phyloP scores from a whole-genome alignment of 2,888 invertebrate species.

The Polymixis lichenea region DNA sequence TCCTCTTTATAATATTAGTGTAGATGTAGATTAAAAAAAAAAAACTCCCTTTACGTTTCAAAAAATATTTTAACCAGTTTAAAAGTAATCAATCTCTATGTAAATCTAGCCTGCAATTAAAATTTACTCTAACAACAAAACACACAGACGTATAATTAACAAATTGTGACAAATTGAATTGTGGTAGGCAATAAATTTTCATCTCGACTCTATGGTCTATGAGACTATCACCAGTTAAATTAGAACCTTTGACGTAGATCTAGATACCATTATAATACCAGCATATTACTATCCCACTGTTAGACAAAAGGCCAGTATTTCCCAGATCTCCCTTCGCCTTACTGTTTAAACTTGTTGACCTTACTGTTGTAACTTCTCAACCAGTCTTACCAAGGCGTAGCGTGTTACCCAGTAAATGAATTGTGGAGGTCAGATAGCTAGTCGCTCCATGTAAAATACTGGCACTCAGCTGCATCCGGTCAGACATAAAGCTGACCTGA shows the following conservation, averaged over 20 bases:
- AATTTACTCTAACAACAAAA: constrained; percentile 34
- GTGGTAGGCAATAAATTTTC: constrained; percentile 59
- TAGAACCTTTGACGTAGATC: constrained; percentile 14
- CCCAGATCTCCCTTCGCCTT: not conserved
- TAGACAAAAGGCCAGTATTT: not conserved
- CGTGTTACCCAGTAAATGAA: no score
- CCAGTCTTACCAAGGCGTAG: no score
- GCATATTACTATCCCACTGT: no score
- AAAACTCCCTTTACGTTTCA: not conserved
- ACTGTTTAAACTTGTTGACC: no score
- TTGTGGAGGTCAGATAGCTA: no score
- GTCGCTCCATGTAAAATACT: no score
- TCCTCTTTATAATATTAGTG: no score
- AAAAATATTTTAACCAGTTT: not conserved
- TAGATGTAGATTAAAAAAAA: no score
- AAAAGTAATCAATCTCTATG: constrained; percentile 58
- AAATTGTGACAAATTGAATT: constrained; percentile 67
- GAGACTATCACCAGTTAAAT: constrained; percentile 31
- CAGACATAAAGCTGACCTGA: no score
- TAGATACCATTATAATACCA: not conserved
- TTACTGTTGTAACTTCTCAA: not conserved
- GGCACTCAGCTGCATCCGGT: no score
- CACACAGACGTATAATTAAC: constrained; percentile 54
- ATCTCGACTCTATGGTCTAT: constrained; percentile 43
- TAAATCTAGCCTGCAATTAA: constrained; percentile 57